phyloP scores from a whole-genome alignment of 2,888 invertebrate species.

The Camptogramma bilineatum region DNA sequence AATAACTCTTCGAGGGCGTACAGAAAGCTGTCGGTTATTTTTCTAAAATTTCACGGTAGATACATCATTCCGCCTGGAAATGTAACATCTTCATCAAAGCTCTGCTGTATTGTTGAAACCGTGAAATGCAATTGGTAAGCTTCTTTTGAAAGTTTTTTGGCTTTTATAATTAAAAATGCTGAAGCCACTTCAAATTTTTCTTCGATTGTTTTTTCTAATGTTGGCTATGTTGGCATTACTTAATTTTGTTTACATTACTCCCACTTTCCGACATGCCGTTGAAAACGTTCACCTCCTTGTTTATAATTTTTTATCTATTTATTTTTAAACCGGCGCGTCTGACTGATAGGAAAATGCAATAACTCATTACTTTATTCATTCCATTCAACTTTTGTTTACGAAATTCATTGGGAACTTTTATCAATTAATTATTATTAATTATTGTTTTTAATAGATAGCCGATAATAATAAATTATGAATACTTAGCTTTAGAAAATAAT shows the following conservation, averaged over 20 bases:
- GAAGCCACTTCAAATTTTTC: background rate
- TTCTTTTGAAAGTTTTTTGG: constrained; percentile 4
- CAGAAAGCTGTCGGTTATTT: constrained; percentile 70
- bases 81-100: constrained; percentile 75
- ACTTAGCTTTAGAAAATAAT: constrained; percentile 21
- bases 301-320: constrained; percentile 61
- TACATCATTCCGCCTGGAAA: constrained; percentile 76
- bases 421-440: constrained; percentile 67
- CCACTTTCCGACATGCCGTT: constrained; percentile 49
- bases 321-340: constrained; percentile 56
- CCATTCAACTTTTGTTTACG: constrained; percentile 69
- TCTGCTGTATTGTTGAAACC: constrained; percentile 51
- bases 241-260: constrained; percentile 44
- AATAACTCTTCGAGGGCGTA: constrained; percentile 79
- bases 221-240: constrained; percentile 24
- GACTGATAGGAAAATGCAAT: constrained; percentile 57
- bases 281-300: constrained; percentile 63
- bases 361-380: constrained; percentile 69
- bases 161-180: background rate
- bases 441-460: constrained; percentile 53
- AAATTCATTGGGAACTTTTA: constrained; percentile 48
- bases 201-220: background rate
- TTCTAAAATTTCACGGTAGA: constrained; percentile 83
- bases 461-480: constrained; percentile 32
- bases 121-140: constrained; percentile 41